Evolutionary conservation across 2,113 vertebrate genomes (phyloP).

Genomic region (Colossoma macropomum): DNA sequence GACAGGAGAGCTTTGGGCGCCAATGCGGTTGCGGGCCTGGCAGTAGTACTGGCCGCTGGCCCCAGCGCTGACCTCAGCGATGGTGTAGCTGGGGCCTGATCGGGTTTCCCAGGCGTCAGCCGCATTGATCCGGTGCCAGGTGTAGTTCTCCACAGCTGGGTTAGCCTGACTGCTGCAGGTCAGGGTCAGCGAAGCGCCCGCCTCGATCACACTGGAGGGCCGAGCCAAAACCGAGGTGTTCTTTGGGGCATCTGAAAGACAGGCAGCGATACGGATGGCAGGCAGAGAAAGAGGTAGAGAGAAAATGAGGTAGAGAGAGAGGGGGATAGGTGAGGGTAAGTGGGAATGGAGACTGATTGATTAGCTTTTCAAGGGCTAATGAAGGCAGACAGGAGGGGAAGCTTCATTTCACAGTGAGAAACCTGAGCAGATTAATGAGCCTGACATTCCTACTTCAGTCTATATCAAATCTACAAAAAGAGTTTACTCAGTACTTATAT

Average conservation of each 20-base stretch:
- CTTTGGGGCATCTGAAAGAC: conserved; percentile 74
- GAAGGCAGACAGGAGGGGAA: conserved; percentile 33
- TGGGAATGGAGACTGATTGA: conserved; percentile 26
- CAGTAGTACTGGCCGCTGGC: conserved; percentile 82
- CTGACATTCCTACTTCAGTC: conserved; percentile 15
- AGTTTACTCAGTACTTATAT: background rate
- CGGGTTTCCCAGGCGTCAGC: conserved; percentile 72
- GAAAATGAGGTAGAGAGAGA: background rate
- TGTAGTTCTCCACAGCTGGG: conserved; percentile 81
- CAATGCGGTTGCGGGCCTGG: conserved; percentile 77
- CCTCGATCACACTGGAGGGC: conserved; percentile 79
- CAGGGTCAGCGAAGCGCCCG: conserved; percentile 76
- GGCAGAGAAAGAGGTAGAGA: background rate
- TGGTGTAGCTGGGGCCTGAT: conserved; percentile 75
- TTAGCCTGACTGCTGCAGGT: conserved; percentile 81
- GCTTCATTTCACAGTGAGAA: conserved; percentile 29
- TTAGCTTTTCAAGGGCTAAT: conserved; percentile 44
- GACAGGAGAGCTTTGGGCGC: conserved; percentile 75
- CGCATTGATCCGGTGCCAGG: conserved; percentile 75
- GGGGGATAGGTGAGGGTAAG: background rate
- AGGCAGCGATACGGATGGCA: background rate
- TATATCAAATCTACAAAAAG: background rate
- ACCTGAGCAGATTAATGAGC: conserved; percentile 34
- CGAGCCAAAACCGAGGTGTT: conserved; percentile 78
- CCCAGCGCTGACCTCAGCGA: conserved; percentile 73